Evolutionary conservation across 2,113 vertebrate species (phyloP), one percentile per base, ranked within the genome.

Genomic region (Empidonax alnorum): DNA sequence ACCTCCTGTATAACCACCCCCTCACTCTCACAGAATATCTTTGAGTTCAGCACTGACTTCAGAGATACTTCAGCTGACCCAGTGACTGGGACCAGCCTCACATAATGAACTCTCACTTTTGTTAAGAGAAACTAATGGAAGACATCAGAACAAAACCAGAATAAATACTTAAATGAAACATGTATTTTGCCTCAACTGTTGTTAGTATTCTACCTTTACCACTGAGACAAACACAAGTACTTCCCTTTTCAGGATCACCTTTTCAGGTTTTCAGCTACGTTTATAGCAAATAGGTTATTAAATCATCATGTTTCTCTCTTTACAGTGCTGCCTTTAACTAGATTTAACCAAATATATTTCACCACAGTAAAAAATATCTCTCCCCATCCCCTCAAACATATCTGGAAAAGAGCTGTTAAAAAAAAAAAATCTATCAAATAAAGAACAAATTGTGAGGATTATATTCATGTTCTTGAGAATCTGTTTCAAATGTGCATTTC

Each of bases 271-370:
- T 59, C 66, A 84, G 25, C 33, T 61, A 72, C 15, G 44, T 49
- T 90, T 84, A 28, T 15, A 52, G 22, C 8, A 90, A 87, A 71
- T 2, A 50, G 1, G 1, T 81, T 72, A 39, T 50, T 71, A 39
- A 84, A 69, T 39, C 23, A 74, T 3, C 0, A 0, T 61, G 23
- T 21, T 4, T 25, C 10, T 71, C 10, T 81, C 58, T n/a, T 56
- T n/a, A 23, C 22, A 62, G 0, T 42, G 42, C 5, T 55, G 33
- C 19, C 33, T 67, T 39, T 87, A 59, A 42, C 4, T 71, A 52
- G 3, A 78, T 89, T 71, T 90, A 89, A 49, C 1, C 8, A 42
- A 67, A 50, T 15, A 3, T 61, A 27, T 67, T 84, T 71, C 25
- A 56, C 23, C 62, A 59, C 9, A 59, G 10, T 61, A 31, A 67